Evolutionary conservation across 2,888 invertebrate species (phyloP).

Genomic region (Balanococcus diminutus): DNA sequence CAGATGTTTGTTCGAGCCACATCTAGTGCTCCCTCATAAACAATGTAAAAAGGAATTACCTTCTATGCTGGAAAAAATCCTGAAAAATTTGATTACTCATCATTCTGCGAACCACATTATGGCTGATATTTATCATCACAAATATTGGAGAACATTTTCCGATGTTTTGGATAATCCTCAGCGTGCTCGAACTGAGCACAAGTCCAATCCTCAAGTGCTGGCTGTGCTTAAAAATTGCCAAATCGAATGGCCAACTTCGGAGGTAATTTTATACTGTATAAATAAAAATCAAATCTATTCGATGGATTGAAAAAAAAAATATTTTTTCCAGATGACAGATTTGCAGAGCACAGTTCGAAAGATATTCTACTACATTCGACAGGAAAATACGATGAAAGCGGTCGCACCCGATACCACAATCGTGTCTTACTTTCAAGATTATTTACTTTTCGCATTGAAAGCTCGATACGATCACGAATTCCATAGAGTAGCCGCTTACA

Average conservation of each 20-base stretch:
- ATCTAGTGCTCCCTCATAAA: neutral
- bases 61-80: neutral
- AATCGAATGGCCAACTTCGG: neutral
- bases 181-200: neutral
- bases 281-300: no score
- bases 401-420: neutral
- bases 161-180: neutral
- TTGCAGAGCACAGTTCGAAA: neutral
- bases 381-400: neutral
- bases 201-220: neutral
- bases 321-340: neutral
- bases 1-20: constrained; percentile 25
- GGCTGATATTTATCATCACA: neutral
- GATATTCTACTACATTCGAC: neutral
- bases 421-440: neutral
- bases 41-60: neutral
- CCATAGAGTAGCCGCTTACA: neutral
- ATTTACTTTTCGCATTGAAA: neutral
- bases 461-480: neutral
- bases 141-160: neutral
- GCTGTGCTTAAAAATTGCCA: neutral
- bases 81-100: neutral
- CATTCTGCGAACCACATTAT: neutral
- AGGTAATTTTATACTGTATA: constrained; percentile 16
- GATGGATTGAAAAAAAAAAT: no score